These are phyloP conservation scores for Lycaon pictus DNA, from an alignment of 2,113 vertebrate species.

Conservation along the genomic window DNA sequence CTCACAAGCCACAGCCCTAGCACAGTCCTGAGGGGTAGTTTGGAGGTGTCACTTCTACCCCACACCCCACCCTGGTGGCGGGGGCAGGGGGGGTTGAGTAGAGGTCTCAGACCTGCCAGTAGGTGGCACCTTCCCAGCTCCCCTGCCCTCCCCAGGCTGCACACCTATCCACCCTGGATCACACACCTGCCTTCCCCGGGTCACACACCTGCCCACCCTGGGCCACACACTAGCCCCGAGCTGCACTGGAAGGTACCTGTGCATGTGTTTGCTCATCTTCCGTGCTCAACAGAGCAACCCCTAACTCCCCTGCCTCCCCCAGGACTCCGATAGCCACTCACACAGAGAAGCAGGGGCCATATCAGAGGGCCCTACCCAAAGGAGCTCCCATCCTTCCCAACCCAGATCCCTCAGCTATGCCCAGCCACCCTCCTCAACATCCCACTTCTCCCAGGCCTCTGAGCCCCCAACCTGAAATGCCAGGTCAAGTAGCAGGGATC, in stretches of 20 bases:
- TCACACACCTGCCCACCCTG: background rate
- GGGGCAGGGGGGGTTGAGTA: background rate
- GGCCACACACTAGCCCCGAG: background rate
- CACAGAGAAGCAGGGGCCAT: background rate
- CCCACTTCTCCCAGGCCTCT: background rate
- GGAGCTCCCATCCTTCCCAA: background rate
- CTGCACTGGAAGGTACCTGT: fast-evolving
- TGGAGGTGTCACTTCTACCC: background rate
- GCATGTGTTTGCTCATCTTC: background rate
- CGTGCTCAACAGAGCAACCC: background rate
- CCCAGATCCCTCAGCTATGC: background rate
- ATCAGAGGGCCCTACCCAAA: background rate
- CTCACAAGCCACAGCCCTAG: background rate
- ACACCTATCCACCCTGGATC: background rate
- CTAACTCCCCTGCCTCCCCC: background rate
- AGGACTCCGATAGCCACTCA: background rate
- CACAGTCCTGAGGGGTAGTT: too few species aligned
- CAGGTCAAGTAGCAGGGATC: background rate
- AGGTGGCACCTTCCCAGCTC: background rate
- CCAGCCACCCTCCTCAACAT: background rate
- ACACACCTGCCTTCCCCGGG: background rate
- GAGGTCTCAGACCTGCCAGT: background rate
- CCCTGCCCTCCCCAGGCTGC: background rate
- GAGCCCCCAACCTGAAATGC: background rate
- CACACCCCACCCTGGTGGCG: background rate